These are phyloP conservation scores for Ephydatia muelleri DNA, from an alignment of 37 sponge, comb jelly and placozoan species.

Conservation along the genomic window DNA sequence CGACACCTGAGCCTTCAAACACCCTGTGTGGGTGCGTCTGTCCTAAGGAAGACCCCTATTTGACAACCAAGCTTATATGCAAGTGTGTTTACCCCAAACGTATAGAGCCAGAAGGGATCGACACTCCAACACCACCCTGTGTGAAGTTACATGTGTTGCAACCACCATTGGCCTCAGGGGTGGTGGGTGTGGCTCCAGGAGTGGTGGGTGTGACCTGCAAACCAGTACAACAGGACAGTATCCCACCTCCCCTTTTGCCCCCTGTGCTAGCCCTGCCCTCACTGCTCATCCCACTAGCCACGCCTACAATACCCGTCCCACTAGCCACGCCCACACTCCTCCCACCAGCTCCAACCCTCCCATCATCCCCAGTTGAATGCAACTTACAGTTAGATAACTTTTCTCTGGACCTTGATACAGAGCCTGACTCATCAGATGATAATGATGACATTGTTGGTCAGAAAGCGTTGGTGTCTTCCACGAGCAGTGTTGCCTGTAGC, in stretches of 20 bases:
- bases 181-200: too few relatives aligned
- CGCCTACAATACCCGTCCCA: too few relatives aligned
- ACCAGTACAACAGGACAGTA: too few relatives aligned
- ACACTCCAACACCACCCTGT: background rate
- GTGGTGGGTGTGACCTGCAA: too few relatives aligned
- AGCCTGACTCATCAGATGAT: conserved; percentile 17
- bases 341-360: too few relatives aligned
- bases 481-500: background rate
- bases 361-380: background rate
- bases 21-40: too few relatives aligned
- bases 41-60: too few relatives aligned
- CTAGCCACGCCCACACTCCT: too few relatives aligned
- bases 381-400: background rate
- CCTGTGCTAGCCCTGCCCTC: background rate
- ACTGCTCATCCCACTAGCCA: too few relatives aligned
- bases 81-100: background rate
- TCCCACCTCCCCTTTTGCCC: background rate
- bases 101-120: background rate
- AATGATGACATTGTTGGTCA: background rate
- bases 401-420: conserved; percentile 44
- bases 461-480: background rate
- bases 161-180: background rate
- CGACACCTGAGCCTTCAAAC: background rate
- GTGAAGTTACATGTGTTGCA: background rate
- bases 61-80: background rate